Evolutionary conservation across 2,797 vertebrate species (phyloP), one percentile per base, ranked within the genome.

Genomic region (Sarcophilus harrisii): DNA sequence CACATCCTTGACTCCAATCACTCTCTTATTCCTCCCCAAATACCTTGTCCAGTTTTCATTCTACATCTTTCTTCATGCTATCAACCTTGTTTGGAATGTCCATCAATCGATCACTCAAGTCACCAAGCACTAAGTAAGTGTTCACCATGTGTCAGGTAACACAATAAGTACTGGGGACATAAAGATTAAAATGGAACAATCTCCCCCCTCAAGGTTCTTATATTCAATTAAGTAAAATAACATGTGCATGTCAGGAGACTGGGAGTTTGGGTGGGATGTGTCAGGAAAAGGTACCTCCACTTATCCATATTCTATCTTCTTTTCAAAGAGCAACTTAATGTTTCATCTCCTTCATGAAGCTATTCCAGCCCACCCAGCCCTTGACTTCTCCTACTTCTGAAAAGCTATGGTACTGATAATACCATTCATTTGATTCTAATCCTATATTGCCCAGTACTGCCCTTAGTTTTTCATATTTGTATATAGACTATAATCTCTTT

Each of bases 271-370:
- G 4, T 49, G 49, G 49, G 49, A 49, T 1, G 49, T 49, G 49
- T 49, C 49, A 49, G 49, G 49, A 49, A 49, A 49, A 5, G 32
- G 14, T n/a, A 38, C 32, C 62, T n/a, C 5, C 29, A 18, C 14
- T 73, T 73, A 73, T 18, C 62, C 38, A 92, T 91, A 27, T 62
- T 14, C 12, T 62, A 45, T 81, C 73, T 93, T 94, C 91, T 32
- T 94, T 92, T 93, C 90, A 73, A 96, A 28, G 45, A 4, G 14
- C 27, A 90, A 11, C 3, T 57, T 58, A 97, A 8, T 59, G 49
- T 90, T 29, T 38, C 27, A 0, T 27, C 29, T 90, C 38, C 29
- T 94, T 45, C 8, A 73, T 57, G 96, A 95, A 97, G 90, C 12
- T 58, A 93, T 94, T 90, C 90, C 92, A 49, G 52, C 66, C 94